Conservation (phyloP, 2,888 invertebrate species). For the Hirudinaria manillensis region DNA sequence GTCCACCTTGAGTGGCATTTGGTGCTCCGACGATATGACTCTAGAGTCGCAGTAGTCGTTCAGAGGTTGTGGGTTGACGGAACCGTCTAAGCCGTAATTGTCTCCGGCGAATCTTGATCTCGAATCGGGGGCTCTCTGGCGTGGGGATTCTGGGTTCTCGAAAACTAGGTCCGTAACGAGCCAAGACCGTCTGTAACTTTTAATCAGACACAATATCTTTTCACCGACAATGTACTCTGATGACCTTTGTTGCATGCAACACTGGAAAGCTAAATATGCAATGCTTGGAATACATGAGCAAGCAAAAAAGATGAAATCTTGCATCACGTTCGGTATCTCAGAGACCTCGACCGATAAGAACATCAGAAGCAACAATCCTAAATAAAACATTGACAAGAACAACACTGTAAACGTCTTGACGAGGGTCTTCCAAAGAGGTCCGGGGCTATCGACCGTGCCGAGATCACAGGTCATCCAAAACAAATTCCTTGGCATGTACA, state of each 20-base stretch:
- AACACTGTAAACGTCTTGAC: conserved; percentile 48
- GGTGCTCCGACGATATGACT: background rate
- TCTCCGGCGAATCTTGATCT: conserved; percentile 1
- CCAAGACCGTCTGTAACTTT: conserved; percentile 49
- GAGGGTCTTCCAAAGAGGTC: conserved; percentile 49
- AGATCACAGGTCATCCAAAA: conserved; percentile 49
- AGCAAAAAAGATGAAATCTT: conserved; percentile 48
- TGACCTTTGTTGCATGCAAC: background rate
- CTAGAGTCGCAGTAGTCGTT: background rate
- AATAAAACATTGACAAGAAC: conserved; percentile 48
- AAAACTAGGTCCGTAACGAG: conserved; percentile 47
- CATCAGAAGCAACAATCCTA: conserved; percentile 50
- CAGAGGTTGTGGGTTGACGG: background rate
- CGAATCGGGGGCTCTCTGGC: background rate
- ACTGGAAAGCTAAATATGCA: conserved; percentile 38
- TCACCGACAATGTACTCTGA: conserved; percentile 47
- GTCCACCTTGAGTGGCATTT: conserved; percentile 39
- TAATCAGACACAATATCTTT: conserved; percentile 48
- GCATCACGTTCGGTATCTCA: conserved; percentile 48
- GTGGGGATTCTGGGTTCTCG: conserved; percentile 32
- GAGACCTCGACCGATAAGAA: conserved; percentile 49
- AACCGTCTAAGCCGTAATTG: background rate
- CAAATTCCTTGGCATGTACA: conserved; percentile 48
- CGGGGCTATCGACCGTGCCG: conserved; percentile 49
- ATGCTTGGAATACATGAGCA: conserved; percentile 51